Evolutionary conservation across 2,797 vertebrate species (phyloP).

Genomic region (Chromobotia macracanthus): DNA sequence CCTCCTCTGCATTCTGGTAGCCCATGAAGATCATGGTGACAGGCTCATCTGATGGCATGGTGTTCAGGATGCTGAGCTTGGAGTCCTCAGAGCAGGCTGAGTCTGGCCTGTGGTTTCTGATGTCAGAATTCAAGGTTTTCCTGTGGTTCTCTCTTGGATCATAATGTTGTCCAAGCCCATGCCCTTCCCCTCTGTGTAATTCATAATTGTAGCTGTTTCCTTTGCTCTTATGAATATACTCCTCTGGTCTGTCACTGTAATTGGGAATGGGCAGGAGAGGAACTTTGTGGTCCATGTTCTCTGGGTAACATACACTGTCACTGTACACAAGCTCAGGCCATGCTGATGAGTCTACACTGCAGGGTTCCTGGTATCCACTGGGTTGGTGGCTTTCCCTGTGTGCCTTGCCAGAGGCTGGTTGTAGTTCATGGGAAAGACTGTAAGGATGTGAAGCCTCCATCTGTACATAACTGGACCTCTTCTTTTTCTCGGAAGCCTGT

Average conservation of each 20-base stretch:
- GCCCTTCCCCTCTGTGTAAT: conserved; percentile 3
- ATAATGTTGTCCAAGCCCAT: background rate
- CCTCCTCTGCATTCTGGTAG: conserved; percentile 83
- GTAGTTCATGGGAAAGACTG: conserved; percentile 62
- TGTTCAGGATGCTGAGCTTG: conserved; percentile 71
- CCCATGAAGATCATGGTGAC: conserved; percentile 98
- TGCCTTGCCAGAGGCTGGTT: conserved; percentile 70
- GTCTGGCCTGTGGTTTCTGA: conserved; percentile 29
- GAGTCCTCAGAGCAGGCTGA: conserved; percentile 60
- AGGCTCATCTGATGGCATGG: conserved; percentile 76
- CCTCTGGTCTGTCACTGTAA: conserved; percentile 16
- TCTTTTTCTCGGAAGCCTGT: conserved; percentile 84
- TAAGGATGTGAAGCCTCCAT: background rate
- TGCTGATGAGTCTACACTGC: background rate
- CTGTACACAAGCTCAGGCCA: conserved; percentile 54
- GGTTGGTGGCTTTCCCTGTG: conserved; percentile 65
- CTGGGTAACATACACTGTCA: conserved; percentile 22
- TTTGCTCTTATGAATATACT: conserved; percentile 28
- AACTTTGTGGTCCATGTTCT: conserved; percentile 24
- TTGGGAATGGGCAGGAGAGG: conserved; percentile 40
- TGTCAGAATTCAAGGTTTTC: conserved; percentile 17
- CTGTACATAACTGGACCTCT: conserved; percentile 15
- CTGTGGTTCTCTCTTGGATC: conserved; percentile 1
- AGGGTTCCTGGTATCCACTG: conserved; percentile 52
- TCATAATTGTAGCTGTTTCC: background rate